Base-by-base conservation (phyloP, 2,888 invertebrate genomes). In the Laothoe populi region DNA sequence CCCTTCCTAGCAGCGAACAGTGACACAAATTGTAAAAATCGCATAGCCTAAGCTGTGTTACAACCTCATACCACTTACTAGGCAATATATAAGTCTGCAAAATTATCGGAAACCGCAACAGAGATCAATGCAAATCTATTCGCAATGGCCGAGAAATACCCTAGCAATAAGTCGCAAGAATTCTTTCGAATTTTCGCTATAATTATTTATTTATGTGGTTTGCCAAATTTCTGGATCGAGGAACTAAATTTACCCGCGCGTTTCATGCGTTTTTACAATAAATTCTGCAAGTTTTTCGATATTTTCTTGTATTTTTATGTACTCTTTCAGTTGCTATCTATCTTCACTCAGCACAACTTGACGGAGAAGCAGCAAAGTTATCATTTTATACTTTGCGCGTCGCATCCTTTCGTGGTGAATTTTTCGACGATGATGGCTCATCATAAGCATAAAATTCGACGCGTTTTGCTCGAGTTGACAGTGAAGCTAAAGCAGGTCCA, bases 181-280 rank as follows among this genome's bases (percentile, higher is more conserved):
- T 77, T 72, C 13, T 75, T 77, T 59, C 68, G 71, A 26, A 75
- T 72, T 64, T 59, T 77, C 4, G 65, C 66, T 53, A 59, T 69
- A 10, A n/a, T 70, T 7, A 60, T 66, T 4, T 78, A 70, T 61
- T 23, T 72, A 0, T 69, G 60, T 5, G 79, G 79, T 0, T 60
- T 68, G 19, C 75, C 81, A 1, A 74, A 84, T 63, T 73, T 79
- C 23, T 84, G 82, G 84, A 63, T 77, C 4, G 73, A 78, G 38
- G 70, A 74, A 0, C 40, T 74, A 0, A 66, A 68, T 13, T 61
- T 74, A 10, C 57, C 73, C 0, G 71, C 70, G 57, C 63, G 13
- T 19, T 74, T 74, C 40, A 59, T 66, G 0, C 65, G 49, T 35
- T 46, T 66, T 1, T 75, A 70, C 44, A 59, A 69, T 23, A 44